Evolutionary conservation across 2,797 vertebrate genomes (phyloP).

Genomic region (Acanthurus tractus): DNA sequence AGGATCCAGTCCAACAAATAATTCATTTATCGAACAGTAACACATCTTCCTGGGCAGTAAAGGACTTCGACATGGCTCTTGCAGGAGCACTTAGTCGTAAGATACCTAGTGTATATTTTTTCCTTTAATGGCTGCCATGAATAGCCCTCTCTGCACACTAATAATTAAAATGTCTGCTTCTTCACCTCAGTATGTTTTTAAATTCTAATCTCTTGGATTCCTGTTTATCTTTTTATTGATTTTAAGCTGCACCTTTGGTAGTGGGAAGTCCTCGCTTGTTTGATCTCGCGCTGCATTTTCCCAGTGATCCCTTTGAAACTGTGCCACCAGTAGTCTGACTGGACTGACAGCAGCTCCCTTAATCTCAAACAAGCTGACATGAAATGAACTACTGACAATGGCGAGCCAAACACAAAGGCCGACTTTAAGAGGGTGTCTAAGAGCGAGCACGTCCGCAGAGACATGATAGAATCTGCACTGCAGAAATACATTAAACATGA

Average conservation of each 20-base stretch:
- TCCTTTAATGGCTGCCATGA: slow-evolving; percentile 66
- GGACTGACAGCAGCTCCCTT: slow-evolving; percentile 45
- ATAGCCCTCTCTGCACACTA: slow-evolving; percentile 50
- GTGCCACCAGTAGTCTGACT: slow-evolving; percentile 27
- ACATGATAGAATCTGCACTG: slow-evolving; percentile 24
- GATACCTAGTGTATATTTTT: slow-evolving; percentile 70
- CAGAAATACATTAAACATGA: slow-evolving; percentile 35
- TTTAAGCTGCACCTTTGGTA: slow-evolving; percentile 33
- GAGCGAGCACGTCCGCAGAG: slow-evolving; percentile 22
- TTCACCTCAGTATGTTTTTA: slow-evolving; percentile 60
- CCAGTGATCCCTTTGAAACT: slow-evolving; percentile 34
- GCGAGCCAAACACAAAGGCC: slow-evolving; percentile 39
- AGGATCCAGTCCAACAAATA: slow-evolving; percentile 76
- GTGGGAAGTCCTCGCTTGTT: slow-evolving; percentile 27
- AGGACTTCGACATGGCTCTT: slow-evolving; percentile 72
- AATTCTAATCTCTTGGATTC: slow-evolving; percentile 54
- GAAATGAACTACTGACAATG: slow-evolving; percentile 41
- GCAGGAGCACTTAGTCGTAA: slow-evolving; percentile 71
- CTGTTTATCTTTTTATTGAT: slow-evolving; percentile 63
- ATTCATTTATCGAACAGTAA: slow-evolving; percentile 76
- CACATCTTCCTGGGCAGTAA: slow-evolving; percentile 75
- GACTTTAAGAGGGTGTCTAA: slow-evolving; percentile 22
- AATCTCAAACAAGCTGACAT: slow-evolving; percentile 44
- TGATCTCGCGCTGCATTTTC: slow-evolving; percentile 37
- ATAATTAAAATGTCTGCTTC: slow-evolving; percentile 66